phyloP scores from a whole-genome alignment of 37 sponge, comb jelly and placozoan species.

The Aplysina aerophoba region DNA sequence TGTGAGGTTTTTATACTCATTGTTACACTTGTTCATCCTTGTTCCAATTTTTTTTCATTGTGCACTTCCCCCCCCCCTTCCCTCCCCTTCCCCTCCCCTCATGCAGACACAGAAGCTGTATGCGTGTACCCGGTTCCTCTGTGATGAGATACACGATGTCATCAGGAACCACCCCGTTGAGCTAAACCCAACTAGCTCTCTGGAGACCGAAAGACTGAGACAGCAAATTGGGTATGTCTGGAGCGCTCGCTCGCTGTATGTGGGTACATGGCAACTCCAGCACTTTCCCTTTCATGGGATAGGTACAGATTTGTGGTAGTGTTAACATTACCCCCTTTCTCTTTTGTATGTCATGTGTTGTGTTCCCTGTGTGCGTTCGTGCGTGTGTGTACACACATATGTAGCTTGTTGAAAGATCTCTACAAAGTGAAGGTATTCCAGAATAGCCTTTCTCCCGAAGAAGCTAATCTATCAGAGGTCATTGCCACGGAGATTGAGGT shows the following conservation, averaged over 20 bases:
- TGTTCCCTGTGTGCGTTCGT: neutral
- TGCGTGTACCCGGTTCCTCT: conserved; percentile 1
- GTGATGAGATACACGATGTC: neutral
- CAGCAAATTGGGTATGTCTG: neutral
- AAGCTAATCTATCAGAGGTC: too few species aligned
- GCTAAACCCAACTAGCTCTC: neutral
- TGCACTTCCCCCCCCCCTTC: too few species aligned
- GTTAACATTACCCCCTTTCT: neutral
- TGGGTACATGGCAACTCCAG: neutral
- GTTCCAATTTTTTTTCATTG: too few species aligned
- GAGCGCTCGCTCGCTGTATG: too few species aligned
- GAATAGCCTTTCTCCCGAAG: too few species aligned
- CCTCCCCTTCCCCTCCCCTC: neutral
- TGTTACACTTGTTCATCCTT: too few species aligned
- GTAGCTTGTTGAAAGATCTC: neutral
- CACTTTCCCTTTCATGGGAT: neutral
- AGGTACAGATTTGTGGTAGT: neutral
- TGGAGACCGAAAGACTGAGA: neutral
- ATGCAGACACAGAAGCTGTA: neutral
- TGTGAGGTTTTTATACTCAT: too few species aligned
- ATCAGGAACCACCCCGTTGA: neutral
- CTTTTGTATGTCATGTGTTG: neutral
- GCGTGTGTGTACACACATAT: neutral
- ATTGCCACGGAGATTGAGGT: too few species aligned
- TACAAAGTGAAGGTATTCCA: too few species aligned